phyloP scores from a whole-genome alignment of 30 jellyfish, hydroid and myxozoan genomes.

The Aurelia coerulea region DNA sequence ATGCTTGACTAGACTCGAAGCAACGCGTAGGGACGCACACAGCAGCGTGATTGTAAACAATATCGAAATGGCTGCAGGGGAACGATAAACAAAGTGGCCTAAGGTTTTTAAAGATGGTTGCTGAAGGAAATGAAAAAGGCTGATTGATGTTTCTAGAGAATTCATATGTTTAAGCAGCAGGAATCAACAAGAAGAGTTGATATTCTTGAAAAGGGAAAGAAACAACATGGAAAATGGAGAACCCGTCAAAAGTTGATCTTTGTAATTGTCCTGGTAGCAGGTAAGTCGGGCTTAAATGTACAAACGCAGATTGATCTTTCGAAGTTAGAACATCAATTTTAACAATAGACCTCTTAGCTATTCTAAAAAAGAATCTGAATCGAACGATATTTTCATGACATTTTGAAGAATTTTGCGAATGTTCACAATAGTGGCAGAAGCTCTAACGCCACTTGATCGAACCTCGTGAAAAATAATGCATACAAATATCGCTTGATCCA shows the following conservation, averaged over 20 bases:
- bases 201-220: neutral
- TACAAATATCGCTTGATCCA: too few species aligned
- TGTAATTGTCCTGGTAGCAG: conserved; percentile 27
- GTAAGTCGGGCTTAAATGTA: neutral
- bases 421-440: too few species aligned
- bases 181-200: neutral
- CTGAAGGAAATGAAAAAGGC: conserved; percentile 30
- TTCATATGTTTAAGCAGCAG: conserved; percentile 21
- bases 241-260: conserved; percentile 39
- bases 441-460: too few species aligned
- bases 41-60: conserved; percentile 43
- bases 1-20: conserved; percentile 34
- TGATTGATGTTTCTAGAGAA: neutral
- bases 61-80: neutral
- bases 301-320: too few species aligned
- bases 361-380: too few species aligned
- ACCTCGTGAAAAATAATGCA: too few species aligned
- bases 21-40: conserved; percentile 52
- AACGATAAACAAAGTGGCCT: too few species aligned
- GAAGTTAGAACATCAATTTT: too few species aligned
- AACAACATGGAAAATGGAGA: conserved; percentile 29
- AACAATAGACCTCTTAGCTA: too few species aligned
- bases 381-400: too few species aligned
- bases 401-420: too few species aligned
- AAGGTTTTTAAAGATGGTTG: neutral